Base-by-base conservation (phyloP, 2,888 invertebrate species). In the Sesamia inferens region DNA sequence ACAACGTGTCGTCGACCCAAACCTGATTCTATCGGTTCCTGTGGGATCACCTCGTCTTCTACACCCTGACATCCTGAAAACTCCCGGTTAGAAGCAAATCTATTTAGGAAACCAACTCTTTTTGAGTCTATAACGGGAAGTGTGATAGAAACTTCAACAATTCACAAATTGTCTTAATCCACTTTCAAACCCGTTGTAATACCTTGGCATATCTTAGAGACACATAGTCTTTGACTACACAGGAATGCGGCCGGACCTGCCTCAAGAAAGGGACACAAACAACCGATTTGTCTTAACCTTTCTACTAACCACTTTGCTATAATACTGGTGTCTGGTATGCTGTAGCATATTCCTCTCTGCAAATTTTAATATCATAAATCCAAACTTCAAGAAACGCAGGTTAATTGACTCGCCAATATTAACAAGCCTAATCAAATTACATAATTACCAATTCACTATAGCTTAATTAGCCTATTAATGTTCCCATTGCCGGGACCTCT, bases 181-280 rank as follows among this genome's bases (percentile, higher is more conserved):
- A 14, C 31, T 44, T 54, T 5, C 11, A 13, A 0, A 19, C 31
- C 14, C 16, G n/a, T n/a, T 31, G 6, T 4, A 58, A 58, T 10
- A 61, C 7, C 14, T 16, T 68, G 64, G 2, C 64, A 19, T 47
- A 31, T 68, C 78, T 78, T 2, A 31, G 2, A 11, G 10, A n/a
- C 14, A 19, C 65, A 16, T 78, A 74, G 51, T 78, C 78, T 78
- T 16, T 78, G 79, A 3, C 65, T 22, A 24, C 57, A 66, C 55
- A 54, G 78, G 78, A 78, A 78, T 78, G 78, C 74, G 69, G 66
- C 79, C 78, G 78, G 78, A 78, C 78, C 74, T 78, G 78, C 78
- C 69, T 68, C 68, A 78, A 78, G 78, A 78, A 78, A 78, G 78
- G 78, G 78, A 74, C 78, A 78, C 78, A 74, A 66, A 66, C 74